Base-by-base conservation (phyloP, 2,113 vertebrate genomes). In the Forbesichthys papilliferus region DNA sequence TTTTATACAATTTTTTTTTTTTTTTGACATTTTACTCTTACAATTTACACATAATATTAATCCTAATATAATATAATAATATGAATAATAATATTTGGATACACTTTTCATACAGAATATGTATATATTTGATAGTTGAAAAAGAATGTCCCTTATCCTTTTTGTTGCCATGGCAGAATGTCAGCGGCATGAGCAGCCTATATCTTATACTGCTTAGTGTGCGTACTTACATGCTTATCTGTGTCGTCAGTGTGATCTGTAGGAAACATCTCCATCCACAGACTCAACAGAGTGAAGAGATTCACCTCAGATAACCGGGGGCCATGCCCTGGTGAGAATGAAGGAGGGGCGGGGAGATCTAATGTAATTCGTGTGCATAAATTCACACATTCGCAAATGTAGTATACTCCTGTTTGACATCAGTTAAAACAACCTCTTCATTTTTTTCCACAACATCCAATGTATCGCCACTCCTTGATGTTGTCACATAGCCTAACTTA, bases 181-280 rank as follows among this genome's bases (percentile, higher is more conserved):
- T 49, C 48, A 49, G 8, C 48, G 2, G 1, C 48, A 13, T 51
- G 48, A 11, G 48, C 3, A 13, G 48, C 9, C 48, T 13, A 51
- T 51, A 13, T 11, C 12, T 51, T 51, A 13, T 13, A 51, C 48
- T 51, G 1, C 48, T 11, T 13, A 13, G 1, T 13, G 48, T 1
- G 1, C 9, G 48, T 51, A 66, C 72, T 73, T 59, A 86, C 84
- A 52, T 14, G 5, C 84, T 92, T 69, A 62, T 82, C 91, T 27
- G 66, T 59, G 0, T 81, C 71, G 12, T 77, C 79, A 5, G 85
- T 66, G 55, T 90, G 81, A 20, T 74, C 60, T 0, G 86, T 91
- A 34, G 96, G 96, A 66, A 98, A 98, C 53, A 95, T 90, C 77
- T 99, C 97, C 96, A 99, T 96, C 97, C 96, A 98, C 65, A 99